Conservation (phyloP, 2,888 invertebrate genomes). For the Cylindroiulus punctatus region DNA sequence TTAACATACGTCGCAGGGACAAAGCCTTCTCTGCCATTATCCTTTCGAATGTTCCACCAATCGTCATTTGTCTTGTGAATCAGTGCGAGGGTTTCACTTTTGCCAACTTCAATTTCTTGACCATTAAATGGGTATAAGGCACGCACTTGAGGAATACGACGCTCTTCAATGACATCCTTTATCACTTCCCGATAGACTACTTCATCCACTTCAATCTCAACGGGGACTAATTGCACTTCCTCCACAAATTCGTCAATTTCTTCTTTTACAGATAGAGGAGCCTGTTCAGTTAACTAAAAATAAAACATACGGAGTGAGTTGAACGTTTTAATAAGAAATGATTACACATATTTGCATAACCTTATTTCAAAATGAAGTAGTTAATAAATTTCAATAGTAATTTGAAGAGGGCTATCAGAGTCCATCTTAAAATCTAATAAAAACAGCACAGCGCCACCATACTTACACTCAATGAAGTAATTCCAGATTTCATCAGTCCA, state of each 20-base stretch:
- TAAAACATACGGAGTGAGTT: background rate
- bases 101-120: constrained; percentile 89
- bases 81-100: constrained; percentile 92
- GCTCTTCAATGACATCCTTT: constrained; percentile 85
- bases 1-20: constrained; percentile 97
- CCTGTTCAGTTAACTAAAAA: constrained; percentile 56
- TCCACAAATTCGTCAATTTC: constrained; percentile 77
- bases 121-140: constrained; percentile 88
- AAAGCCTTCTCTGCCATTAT: constrained; percentile 92
- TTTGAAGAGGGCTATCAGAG: no score
- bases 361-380: background rate
- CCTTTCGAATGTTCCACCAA: constrained; percentile 98
- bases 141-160: constrained; percentile 83
- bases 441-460: background rate
- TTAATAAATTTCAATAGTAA: no score
- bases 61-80: constrained; percentile 95
- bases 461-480: constrained; percentile 73
- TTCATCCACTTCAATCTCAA: constrained; percentile 93
- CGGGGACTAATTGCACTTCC: constrained; percentile 84
- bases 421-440: background rate
- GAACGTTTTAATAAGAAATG: background rate
- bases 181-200: constrained; percentile 85
- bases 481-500: constrained; percentile 78
- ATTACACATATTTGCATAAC: background rate
- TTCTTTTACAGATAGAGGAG: constrained; percentile 61